Evolutionary conservation across 2,888 invertebrate species (phyloP), one percentile per base, ranked within the genome.

Genomic region (Drosophila pseudotalamancana): DNA sequence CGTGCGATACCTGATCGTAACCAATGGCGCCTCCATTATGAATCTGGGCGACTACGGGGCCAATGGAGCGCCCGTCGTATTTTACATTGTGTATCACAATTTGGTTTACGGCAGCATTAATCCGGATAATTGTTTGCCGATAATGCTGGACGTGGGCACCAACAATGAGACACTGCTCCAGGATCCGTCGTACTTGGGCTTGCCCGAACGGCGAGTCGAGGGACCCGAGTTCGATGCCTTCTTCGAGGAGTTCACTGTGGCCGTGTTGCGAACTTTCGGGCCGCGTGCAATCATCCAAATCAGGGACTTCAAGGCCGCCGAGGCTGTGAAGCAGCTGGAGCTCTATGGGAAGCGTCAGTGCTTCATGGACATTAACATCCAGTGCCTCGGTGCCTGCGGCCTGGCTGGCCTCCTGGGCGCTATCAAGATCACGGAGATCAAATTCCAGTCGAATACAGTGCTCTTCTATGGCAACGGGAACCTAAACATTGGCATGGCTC

Each of bases 111-210:
- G 70, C 2, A 69, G 88, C 11, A 51, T 84, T 0, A 27, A 67
- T 56, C 83, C 83, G 4, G 12, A 59, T 2, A 21, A 9, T 9
- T 75, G 68, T 0, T 1, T 88, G 27, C 59, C 78, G 1, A 11
- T 88, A 1, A 16, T 71, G 18, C 21, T 84, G 14, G 83, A 84
- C 27, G 59, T 71, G 9, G 83, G 83, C 40, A 87, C 82, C 1
- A 34, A 84, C 18, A 88, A 87, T 8, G 54, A 59, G 5, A 0
- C 14, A 0, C 16, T 82, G 11, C 14, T 54, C 0, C 2, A 40
- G 0, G 51, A 69, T 31, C 2, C 11, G 0, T 0, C 5, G 0
- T 84, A 88, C 18, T 4, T 50, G 12, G 83, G 83, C 0, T 0
- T 87, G 3, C 46, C 6, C 4, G 40, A 72, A 14, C 43, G 1